Evolutionary conservation across 2,888 invertebrate species (phyloP).

Genomic region (Diplolepis rosae): DNA sequence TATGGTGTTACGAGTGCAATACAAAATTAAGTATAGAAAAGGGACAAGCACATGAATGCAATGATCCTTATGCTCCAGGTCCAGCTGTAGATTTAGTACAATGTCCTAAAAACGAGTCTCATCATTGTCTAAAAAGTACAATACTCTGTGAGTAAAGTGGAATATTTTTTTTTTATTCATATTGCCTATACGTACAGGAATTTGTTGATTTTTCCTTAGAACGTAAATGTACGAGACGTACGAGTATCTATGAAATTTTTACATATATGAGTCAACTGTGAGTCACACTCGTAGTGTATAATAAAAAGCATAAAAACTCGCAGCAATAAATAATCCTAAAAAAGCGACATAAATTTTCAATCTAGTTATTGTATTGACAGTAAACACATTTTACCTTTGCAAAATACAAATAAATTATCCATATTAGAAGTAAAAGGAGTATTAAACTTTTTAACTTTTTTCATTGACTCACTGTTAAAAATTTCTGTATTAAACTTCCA

Average conservation of each 20-base stretch:
- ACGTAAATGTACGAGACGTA: background rate
- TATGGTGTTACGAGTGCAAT: slow-evolving; percentile 47
- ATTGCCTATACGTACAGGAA: background rate
- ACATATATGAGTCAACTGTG: background rate
- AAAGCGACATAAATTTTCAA: no score
- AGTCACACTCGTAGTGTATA: background rate
- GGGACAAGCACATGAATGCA: slow-evolving; percentile 39
- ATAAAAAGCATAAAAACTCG: background rate
- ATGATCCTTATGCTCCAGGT: slow-evolving; percentile 43
- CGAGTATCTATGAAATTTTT: background rate
- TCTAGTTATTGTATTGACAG: no score
- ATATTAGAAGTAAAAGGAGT: no score
- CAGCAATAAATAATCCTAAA: no score
- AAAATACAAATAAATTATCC: no score
- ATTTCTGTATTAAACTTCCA: no score
- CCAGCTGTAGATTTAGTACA: slow-evolving; percentile 25
- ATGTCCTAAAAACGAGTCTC: slow-evolving; percentile 37
- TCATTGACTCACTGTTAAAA: no score
- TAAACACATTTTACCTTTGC: no score
- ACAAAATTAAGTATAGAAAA: slow-evolving; percentile 35
- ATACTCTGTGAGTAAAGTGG: slow-evolving; percentile 40
- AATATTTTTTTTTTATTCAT: background rate
- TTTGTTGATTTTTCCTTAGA: background rate
- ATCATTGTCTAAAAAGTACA: slow-evolving; percentile 40
- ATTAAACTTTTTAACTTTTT: no score